Percentiles rank a stretch among this genome's conserved stretches.
These are phyloP conservation scores for Euleptes europaea DNA, from an alignment of 2,113 vertebrate genomes.

Conservation along the genomic window DNA sequence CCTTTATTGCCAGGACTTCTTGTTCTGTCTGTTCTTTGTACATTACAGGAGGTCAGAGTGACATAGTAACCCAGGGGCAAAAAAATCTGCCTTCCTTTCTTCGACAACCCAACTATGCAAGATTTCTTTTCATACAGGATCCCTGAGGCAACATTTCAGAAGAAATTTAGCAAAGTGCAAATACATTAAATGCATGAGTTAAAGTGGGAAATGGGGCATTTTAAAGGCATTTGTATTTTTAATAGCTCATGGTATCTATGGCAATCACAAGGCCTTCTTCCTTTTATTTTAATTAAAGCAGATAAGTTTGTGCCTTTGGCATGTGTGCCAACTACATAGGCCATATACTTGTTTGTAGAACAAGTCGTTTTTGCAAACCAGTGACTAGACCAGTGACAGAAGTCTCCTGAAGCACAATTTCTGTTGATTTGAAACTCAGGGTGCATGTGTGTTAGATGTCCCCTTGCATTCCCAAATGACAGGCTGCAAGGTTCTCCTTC, in stretches of 20 bases:
- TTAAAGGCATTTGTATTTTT: background rate
- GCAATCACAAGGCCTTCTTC: background rate
- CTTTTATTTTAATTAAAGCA: background rate
- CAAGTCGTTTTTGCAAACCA: background rate
- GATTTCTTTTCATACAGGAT: background rate
- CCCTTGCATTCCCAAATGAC: background rate
- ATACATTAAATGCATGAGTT: no score
- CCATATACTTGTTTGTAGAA: background rate
- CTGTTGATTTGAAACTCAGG: background rate
- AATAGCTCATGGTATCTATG: background rate
- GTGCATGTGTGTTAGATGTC: background rate
- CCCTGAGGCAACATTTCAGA: background rate
- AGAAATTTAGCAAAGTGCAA: background rate
- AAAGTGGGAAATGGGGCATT: background rate
- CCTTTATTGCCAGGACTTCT: conserved; percentile 18
- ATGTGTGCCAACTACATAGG: background rate
- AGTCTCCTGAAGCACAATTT: background rate
- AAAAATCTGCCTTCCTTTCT: background rate
- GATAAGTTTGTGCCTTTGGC: background rate
- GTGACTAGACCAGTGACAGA: background rate
- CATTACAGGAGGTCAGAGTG: conserved; percentile 9
- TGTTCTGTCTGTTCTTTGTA: background rate
- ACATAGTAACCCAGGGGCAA: background rate
- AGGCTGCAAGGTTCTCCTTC: background rate
- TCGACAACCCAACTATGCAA: background rate